Conservation (phyloP, 2,888 invertebrate genomes). For the Mesorhabditis spiculigera region DNA sequence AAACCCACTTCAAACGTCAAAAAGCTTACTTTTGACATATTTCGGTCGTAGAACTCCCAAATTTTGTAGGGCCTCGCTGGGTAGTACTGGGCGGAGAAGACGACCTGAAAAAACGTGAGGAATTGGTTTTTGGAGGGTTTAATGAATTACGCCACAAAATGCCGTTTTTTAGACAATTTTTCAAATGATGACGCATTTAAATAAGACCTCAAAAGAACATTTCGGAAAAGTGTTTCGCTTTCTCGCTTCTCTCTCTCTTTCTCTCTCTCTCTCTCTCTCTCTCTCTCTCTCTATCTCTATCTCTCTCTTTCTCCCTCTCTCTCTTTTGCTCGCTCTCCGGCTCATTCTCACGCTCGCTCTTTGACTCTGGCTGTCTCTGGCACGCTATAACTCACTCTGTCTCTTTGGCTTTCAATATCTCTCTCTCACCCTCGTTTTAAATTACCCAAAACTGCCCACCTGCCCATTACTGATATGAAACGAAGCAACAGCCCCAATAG, state of each 20-base stretch:
- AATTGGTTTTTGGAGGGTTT: background rate
- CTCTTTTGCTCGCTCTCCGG: no score
- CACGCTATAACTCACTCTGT: background rate
- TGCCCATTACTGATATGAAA: constrained; percentile 55
- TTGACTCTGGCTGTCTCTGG: background rate
- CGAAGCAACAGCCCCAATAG: constrained; percentile 55
- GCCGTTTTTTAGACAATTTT: background rate
- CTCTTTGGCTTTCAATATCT: no score
- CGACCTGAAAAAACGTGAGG: constrained; percentile 35
- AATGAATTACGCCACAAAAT: background rate
- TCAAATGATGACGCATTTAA: no score
- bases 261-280: no score
- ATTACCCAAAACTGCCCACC: constrained; percentile 16
- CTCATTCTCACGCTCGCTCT: background rate
- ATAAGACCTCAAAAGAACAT: no score
- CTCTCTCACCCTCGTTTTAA: no score
- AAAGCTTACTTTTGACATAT: constrained; percentile 49
- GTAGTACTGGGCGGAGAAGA: constrained; percentile 57
- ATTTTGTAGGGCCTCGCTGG: constrained; percentile 56
- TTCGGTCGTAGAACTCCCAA: constrained; percentile 58
- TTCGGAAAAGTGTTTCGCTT: no score
- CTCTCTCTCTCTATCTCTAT: no score
- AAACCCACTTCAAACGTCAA: no score
- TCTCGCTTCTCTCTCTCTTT: no score
- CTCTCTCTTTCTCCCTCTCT: no score